Evolutionary conservation across 2,797 vertebrate species (phyloP).

Genomic region (Vespertilio murinus): DNA sequence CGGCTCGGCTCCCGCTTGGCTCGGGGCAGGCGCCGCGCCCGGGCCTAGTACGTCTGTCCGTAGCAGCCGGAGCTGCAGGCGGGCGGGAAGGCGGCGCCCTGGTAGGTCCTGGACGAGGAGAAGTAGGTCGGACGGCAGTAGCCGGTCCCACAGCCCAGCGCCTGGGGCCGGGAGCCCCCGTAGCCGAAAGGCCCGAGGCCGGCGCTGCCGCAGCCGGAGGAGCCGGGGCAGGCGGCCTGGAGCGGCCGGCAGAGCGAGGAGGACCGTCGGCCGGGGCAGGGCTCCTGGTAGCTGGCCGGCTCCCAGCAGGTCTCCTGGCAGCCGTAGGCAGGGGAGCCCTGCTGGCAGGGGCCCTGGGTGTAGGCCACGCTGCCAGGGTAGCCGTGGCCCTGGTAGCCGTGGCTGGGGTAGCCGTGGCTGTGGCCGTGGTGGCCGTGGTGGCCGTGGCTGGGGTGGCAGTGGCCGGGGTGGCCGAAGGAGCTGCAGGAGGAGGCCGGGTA

Average conservation of each 20-base stretch:
- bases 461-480: neutral
- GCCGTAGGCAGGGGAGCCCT: neutral
- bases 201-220: neutral
- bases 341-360: neutral
- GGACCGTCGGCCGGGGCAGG: neutral
- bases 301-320: neutral
- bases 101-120: neutral
- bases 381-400: no score
- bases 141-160: neutral
- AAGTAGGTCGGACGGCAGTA: neutral
- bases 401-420: no score
- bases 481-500: neutral
- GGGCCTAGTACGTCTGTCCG: neutral
- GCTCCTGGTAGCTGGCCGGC: neutral
- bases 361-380: neutral
- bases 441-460: neutral
- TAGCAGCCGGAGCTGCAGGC: neutral
- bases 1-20: no score
- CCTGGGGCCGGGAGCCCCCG: neutral
- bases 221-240: neutral
- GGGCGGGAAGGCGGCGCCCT: neutral
- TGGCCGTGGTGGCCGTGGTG: no score
- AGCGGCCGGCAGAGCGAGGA: neutral
- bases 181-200: neutral
- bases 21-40: no score